These are phyloP conservation scores for Neostethus bicornis DNA, from an alignment of 2,797 vertebrate species.

Conservation along the genomic window DNA sequence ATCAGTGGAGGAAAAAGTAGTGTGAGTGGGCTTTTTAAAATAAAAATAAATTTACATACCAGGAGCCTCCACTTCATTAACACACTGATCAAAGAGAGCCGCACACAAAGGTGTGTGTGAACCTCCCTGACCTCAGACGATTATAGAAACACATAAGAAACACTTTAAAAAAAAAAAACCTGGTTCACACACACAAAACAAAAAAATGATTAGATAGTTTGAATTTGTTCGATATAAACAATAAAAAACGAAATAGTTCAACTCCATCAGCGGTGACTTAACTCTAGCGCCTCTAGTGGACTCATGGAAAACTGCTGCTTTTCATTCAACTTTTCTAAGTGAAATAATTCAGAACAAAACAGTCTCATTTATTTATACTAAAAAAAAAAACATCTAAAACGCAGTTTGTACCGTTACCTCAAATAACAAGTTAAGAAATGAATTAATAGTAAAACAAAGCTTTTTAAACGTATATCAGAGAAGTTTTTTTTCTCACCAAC, in stretches of 20 bases:
- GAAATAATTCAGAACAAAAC: not conserved
- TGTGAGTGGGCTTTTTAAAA: not conserved
- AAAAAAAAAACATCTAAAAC: not conserved
- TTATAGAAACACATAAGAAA: not conserved
- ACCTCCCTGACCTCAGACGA: too few species aligned
- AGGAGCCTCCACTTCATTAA: not conserved
- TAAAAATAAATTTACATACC: not conserved
- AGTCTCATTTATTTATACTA: too few species aligned
- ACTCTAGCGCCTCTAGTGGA: not conserved
- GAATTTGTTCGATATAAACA: not conserved
- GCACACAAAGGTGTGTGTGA: not conserved
- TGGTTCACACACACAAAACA: too few species aligned
- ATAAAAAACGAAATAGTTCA: too few species aligned
- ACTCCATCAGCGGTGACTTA: too few species aligned
- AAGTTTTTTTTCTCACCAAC: too few species aligned
- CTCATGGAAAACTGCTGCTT: not conserved
- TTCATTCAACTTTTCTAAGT: not conserved
- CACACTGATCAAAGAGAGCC: conserved; percentile 16
- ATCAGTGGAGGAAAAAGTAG: not conserved
- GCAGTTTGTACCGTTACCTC: not conserved
- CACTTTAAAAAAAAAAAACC: not conserved
- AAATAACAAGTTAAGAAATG: too few species aligned
- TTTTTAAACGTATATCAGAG: too few species aligned
- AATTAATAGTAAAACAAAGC: too few species aligned
- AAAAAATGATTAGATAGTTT: not conserved